Conservation (phyloP, 2,113 vertebrate genomes). For the Crotalus viridis region DNA sequence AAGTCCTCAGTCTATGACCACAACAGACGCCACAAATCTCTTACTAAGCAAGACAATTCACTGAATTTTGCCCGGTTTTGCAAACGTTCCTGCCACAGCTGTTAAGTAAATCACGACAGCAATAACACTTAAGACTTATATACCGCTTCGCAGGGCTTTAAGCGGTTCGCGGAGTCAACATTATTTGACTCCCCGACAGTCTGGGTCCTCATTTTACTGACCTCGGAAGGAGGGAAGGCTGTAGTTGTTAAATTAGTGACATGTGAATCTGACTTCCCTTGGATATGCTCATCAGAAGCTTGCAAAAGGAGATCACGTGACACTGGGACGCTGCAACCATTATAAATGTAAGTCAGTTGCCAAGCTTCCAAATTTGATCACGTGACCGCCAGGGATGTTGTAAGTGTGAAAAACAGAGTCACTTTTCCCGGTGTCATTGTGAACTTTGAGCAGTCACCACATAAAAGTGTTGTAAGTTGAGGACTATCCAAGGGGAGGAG, state of each 20-base stretch:
- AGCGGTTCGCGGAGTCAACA: too few relatives aligned
- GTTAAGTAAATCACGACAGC: neutral
- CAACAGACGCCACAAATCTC: neutral
- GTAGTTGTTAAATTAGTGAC: neutral
- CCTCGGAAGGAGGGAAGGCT: too few relatives aligned
- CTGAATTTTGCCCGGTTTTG: neutral
- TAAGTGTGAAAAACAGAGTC: too few relatives aligned
- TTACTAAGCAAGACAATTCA: neutral
- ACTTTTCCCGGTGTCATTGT: too few relatives aligned
- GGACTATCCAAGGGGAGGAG: too few relatives aligned
- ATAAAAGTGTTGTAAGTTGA: too few relatives aligned
- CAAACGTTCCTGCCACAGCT: neutral
- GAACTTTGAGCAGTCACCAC: too few relatives aligned
- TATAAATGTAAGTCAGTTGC: neutral
- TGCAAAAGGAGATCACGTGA: neutral
- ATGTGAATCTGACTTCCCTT: neutral
- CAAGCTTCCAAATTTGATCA: neutral
- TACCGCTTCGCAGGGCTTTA: too few relatives aligned
- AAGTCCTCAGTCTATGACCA: too few relatives aligned
- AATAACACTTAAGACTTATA: too few relatives aligned
- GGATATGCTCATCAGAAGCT: neutral
- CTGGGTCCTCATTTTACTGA: too few relatives aligned
- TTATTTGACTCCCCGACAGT: too few relatives aligned
- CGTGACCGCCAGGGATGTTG: fast-evolving
- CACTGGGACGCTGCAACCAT: neutral